Evolutionary conservation across 2,888 invertebrate species (phyloP).

Genomic region (Beris chalybata): DNA sequence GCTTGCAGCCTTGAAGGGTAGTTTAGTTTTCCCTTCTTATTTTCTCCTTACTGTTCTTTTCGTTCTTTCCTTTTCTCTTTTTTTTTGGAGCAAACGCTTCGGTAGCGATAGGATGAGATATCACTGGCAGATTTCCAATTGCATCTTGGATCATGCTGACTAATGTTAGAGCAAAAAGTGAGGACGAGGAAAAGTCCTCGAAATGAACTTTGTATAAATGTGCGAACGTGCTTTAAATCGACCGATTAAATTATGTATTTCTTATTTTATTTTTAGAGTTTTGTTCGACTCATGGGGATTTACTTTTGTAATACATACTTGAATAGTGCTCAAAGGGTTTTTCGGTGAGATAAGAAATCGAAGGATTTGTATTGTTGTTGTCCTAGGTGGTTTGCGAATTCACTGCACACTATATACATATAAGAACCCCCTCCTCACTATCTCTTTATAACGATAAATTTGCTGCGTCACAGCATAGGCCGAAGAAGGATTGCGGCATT

Average conservation of each 20-base stretch:
- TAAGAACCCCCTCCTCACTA: too few species aligned
- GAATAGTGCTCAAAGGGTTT: too few species aligned
- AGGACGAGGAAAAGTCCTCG: background rate
- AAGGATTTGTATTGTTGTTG: too few species aligned
- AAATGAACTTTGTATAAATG: conserved; percentile 20
- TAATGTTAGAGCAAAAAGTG: conserved; percentile 16
- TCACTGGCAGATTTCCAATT: conserved; percentile 21
- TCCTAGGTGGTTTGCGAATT: too few species aligned
- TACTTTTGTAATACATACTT: too few species aligned
- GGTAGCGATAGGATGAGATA: conserved; percentile 2
- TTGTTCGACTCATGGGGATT: too few species aligned
- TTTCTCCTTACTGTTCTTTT: conserved; percentile 4
- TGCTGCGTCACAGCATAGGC: conserved; percentile 12
- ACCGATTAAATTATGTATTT: conserved; percentile 21
- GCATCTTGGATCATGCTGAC: conserved; percentile 25
- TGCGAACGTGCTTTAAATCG: conserved; percentile 24
- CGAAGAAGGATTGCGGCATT: conserved; percentile 9
- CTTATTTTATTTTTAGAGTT: conserved; percentile 8
- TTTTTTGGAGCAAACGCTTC: conserved; percentile 8
- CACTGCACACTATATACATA: too few species aligned
- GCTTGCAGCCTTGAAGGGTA: conserved; percentile 15
- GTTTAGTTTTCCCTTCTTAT: conserved; percentile 14
- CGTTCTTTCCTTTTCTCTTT: conserved; percentile 6
- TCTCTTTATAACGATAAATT: too few species aligned
- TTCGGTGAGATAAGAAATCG: too few species aligned